Conservation (phyloP, 2,888 invertebrate species). For the Temnothorax unifasciatus region DNA sequence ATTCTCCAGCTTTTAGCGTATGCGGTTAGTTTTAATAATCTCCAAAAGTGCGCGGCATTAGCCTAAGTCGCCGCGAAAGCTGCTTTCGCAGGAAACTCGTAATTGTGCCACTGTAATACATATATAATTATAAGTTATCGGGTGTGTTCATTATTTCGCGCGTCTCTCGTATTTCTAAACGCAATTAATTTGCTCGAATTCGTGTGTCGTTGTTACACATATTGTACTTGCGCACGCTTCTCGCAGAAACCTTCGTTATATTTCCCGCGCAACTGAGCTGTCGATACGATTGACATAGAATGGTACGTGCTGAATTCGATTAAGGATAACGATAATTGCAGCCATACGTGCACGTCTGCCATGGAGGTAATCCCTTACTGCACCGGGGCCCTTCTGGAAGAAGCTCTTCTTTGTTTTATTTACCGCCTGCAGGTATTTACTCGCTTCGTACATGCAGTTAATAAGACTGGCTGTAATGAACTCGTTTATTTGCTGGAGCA, state of each 20-base stretch:
- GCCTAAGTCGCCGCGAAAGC: constrained; percentile 33
- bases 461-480: constrained; percentile 68
- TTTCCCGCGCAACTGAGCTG: constrained; percentile 7
- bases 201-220: constrained; percentile 10
- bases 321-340: constrained; percentile 68
- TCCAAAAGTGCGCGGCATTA: constrained; percentile 38
- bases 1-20: constrained; percentile 15
- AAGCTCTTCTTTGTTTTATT: constrained; percentile 59
- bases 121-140: constrained; percentile 36
- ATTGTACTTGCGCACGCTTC: not conserved
- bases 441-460: constrained; percentile 66
- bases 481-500: constrained; percentile 59
- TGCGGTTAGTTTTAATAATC: constrained; percentile 41
- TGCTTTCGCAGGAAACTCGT: constrained; percentile 1
- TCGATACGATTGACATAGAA: constrained; percentile 62
- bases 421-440: constrained; percentile 60
- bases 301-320: constrained; percentile 69
- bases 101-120: constrained; percentile 33
- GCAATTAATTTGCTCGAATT: constrained; percentile 39
- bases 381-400: constrained; percentile 60
- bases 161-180: constrained; percentile 27
- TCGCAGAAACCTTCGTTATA: not conserved
- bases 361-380: constrained; percentile 63
- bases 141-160: not conserved
- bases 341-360: constrained; percentile 62